phyloP scores from a whole-genome alignment of 2,797 vertebrate species.

The Holocentrus rufus region DNA sequence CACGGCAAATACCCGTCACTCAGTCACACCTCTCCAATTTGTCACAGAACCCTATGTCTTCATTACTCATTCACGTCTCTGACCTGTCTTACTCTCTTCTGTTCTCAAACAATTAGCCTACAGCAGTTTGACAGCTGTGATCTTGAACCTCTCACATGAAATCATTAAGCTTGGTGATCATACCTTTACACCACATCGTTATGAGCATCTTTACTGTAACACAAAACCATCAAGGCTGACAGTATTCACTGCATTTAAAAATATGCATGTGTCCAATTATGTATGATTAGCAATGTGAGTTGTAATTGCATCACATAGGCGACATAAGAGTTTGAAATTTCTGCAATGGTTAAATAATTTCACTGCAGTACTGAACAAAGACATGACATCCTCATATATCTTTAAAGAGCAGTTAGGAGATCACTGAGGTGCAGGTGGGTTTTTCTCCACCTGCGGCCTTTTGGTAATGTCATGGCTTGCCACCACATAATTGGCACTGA shows the following conservation, averaged over 20 bases:
- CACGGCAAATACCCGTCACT: constrained; percentile 3
- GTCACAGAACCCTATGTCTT: background rate
- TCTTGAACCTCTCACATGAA: background rate
- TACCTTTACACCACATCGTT: background rate
- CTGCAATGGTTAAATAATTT: background rate
- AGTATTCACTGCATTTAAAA: background rate
- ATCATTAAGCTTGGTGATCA: background rate
- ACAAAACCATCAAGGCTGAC: background rate
- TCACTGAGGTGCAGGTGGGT: too few species aligned
- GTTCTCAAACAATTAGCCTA: background rate
- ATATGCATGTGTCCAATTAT: background rate
- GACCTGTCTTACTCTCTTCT: background rate
- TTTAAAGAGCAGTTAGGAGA: too few species aligned
- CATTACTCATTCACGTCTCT: background rate
- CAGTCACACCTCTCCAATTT: constrained; percentile 5
- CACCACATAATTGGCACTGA: too few species aligned
- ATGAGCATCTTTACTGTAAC: background rate
- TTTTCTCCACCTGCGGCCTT: too few species aligned
- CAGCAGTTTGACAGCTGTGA: background rate
- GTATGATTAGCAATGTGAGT: background rate
- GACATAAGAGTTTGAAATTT: background rate
- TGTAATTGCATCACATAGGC: too few species aligned
- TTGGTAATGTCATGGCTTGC: too few species aligned
- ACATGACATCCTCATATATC: too few species aligned
- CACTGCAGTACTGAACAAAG: too few species aligned